Evolutionary conservation across 2,113 vertebrate genomes (phyloP), one percentile per base, ranked within the genome.

Genomic region (Pionites leucogaster): DNA sequence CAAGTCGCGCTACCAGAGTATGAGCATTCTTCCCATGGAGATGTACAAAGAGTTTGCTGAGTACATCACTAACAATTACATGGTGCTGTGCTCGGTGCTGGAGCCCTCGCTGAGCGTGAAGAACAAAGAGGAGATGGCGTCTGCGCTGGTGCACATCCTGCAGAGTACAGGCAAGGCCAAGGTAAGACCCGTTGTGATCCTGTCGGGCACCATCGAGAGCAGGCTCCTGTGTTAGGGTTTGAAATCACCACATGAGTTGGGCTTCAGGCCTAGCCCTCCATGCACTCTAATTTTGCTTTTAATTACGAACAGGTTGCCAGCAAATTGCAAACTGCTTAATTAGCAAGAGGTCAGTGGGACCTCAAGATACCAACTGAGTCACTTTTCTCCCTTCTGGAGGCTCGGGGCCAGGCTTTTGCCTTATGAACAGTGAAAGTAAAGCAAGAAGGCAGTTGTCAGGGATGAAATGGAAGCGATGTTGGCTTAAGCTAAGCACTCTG

Each of bases 11-110:
- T 99, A 99, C 98, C 99, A 99, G 97, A 99, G 98, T 71, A 98
- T 99, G 98, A 99, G 97, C 98, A 99, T 99, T 78, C 98, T 99
- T 29, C 99, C 99, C 94, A 99, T 99, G 99, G 99, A 99, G 98
- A 98, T 99, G 98, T 99, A 99, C 98, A 99, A 99, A 92, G 99
- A 99, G 97, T 99, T 99, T 55, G 99, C 99, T 0, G 99, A 99
- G 96, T 99, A 99, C 97, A 99, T 99, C 98, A 99, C 99, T 74
- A 99, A 99, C 97, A 99, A 99, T 95, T 99, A 99, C 98, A 98
- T 99, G 99, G 98, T 99, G 86, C 98, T 99, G 29, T 99, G 99
- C 93, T 99, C 99, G 0, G 98, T 99, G 95, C 98, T 99, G 13
- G 99, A 99, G 97, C 99, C 99, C 6, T 98, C 98, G 59, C 99